A percentile compares a stretch with the other conserved stretches of the same genome.
phyloP scores from a whole-genome alignment of 2,113 vertebrate species.

The Cottus gobio region DNA sequence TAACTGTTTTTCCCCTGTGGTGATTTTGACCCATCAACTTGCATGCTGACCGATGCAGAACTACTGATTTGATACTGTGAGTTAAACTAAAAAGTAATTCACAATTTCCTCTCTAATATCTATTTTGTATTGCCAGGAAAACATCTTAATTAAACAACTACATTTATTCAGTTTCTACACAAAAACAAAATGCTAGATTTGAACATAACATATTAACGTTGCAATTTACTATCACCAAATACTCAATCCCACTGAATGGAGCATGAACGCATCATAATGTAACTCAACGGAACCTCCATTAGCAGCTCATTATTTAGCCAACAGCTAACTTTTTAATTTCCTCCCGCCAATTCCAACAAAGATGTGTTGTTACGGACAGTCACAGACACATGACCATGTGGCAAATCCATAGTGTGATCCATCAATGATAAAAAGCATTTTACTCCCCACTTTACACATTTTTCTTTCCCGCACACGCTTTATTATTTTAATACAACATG shows the following conservation, averaged over 20 bases:
- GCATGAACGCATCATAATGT: neutral
- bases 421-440: neutral
- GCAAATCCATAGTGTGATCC: too few species aligned
- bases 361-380: too few species aligned
- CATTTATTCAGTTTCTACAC: neutral
- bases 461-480: neutral
- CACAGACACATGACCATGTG: neutral
- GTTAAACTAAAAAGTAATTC: neutral
- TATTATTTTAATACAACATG: neutral
- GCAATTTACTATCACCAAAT: neutral
- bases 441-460: neutral
- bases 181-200: neutral
- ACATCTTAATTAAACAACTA: too few species aligned
- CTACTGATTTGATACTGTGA: too few species aligned
- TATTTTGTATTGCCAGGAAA: neutral
- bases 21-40: too few species aligned
- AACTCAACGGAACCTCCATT: neutral
- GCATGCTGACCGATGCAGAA: too few species aligned
- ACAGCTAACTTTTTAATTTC: too few species aligned
- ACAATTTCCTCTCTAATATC: too few species aligned
- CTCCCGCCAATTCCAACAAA: too few species aligned
- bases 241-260: neutral
- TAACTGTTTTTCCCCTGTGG: too few species aligned
- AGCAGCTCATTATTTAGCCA: neutral
- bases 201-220: neutral